Conservation (phyloP, 2,888 invertebrate genomes). For the Pyrgus malvae region DNA sequence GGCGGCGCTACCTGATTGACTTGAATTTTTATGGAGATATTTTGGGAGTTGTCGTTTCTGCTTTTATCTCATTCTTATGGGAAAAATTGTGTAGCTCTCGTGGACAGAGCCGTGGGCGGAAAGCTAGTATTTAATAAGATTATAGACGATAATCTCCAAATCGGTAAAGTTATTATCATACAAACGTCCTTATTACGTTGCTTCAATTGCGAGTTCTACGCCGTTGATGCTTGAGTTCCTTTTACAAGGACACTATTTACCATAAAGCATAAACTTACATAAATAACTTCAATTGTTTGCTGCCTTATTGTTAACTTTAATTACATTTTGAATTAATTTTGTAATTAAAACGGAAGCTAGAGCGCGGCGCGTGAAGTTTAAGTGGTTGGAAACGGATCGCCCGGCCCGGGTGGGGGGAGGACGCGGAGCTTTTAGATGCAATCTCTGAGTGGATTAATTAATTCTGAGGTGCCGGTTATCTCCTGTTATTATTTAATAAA, state of each 20-base stretch:
- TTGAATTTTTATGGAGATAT: too few species aligned
- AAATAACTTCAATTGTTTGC: slow-evolving; percentile 83
- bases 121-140: too few species aligned
- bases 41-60: too few species aligned
- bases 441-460: slow-evolving; percentile 82
- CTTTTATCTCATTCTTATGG: too few species aligned
- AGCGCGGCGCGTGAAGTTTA: slow-evolving; percentile 82
- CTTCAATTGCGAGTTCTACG: slow-evolving; percentile 3
- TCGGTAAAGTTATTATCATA: not conserved
- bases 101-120: too few species aligned
- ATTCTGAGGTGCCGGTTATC: slow-evolving; percentile 81
- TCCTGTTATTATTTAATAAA: slow-evolving; percentile 81
- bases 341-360: slow-evolving; percentile 83
- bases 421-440: slow-evolving; percentile 71
- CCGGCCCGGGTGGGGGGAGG: slow-evolving; percentile 43
- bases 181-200: not conserved
- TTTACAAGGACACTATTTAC: slow-evolving; percentile 55
- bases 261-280: slow-evolving; percentile 82
- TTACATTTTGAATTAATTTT: slow-evolving; percentile 84
- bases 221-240: slow-evolving; percentile 1
- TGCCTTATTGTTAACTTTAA: slow-evolving; percentile 83
- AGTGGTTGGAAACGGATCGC: slow-evolving; percentile 81
- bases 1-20: too few species aligned
- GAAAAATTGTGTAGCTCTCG: too few species aligned
- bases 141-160: not conserved